Evolutionary conservation across 2,113 vertebrate species (phyloP).

Genomic region (Elephantulus edwardii): DNA sequence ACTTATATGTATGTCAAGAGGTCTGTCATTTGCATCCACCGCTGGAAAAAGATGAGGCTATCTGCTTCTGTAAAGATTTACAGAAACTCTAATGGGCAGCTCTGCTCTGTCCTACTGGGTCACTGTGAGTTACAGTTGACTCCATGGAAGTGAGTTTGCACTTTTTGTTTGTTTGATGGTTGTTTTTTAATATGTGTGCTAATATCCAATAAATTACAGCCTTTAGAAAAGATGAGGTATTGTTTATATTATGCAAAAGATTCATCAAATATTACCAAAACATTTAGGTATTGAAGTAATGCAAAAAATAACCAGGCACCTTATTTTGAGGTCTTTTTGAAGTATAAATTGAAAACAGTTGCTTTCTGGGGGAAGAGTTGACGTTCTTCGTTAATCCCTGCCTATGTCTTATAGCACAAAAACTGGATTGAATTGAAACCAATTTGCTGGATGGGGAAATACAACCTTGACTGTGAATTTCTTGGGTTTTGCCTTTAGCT

Average conservation of each 20-base stretch:
- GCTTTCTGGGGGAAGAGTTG: background rate
- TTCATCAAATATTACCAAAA: slow-evolving; percentile 10
- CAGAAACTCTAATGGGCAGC: too few species aligned
- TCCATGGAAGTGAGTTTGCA: too few species aligned
- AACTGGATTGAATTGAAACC: background rate
- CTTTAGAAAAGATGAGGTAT: background rate
- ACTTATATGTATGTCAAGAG: background rate
- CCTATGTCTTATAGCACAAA: background rate
- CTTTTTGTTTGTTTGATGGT: too few species aligned
- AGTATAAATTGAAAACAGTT: background rate
- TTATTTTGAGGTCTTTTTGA: background rate
- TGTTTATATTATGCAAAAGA: slow-evolving; percentile 21
- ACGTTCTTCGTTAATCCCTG: background rate
- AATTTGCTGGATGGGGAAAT: background rate
- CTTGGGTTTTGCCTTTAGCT: background rate
- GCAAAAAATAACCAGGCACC: background rate
- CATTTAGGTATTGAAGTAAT: background rate
- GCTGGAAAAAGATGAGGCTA: too few species aligned
- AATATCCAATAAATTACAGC: background rate
- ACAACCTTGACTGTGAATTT: background rate
- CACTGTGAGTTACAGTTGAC: too few species aligned
- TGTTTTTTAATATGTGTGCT: background rate
- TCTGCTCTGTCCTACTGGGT: too few species aligned
- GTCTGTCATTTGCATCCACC: too few species aligned
- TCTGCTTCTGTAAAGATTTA: too few species aligned